Base-by-base conservation (phyloP, 35 echinoderm and acorn worm species). In the Chiridota heheva region DNA sequence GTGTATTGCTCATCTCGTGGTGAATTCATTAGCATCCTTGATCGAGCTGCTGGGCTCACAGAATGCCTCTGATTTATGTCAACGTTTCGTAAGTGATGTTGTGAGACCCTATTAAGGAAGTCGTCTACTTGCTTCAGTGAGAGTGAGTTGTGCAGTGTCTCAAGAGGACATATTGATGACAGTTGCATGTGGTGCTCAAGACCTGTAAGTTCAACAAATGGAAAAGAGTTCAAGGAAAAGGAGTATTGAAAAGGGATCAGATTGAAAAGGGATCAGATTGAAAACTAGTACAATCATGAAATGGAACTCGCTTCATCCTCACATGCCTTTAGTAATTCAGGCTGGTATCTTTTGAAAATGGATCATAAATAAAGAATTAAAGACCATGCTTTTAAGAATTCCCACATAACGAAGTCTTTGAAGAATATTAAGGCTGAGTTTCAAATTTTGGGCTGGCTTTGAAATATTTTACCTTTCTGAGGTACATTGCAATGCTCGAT, bases 81-180 rank as follows among this genome's bases (percentile, higher is more conserved):
- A 49, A 78, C 34, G 16, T 49, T 78, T 24, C 53, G 51, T 58
- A 60, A 60, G 75, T 78, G 42, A 27, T 70, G 81, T 42, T 84
- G 87, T 16, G 87, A 86, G 20, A 98, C 58, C 29, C 76, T 82
- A 18, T 82, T 76, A 33, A 98, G 72, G 74, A 98, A 98, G 8
- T 87, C 69, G 36, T 98, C 95, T 34, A 98, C 77, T 69, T 98
- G 95, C 38, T 82, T 87, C 51, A 98, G 74, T 27, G 95, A 98
- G 16, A 98, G 80, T 18, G 78, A 85, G 67, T 98, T 98, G 59
- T 98, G 95, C 2, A 98, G 67, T 25, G 95, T 98, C 48, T 98
- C 95, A 55, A 98, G 69, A 4, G 95, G 84, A 37, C 85, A 80
- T 37, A 98, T 78, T 10, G 95, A 98, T 60, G 95, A 72, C 36